Evolutionary conservation across 2,797 vertebrate genomes (phyloP), one percentile per base, ranked within the genome.

Genomic region (Falco cherrug): DNA sequence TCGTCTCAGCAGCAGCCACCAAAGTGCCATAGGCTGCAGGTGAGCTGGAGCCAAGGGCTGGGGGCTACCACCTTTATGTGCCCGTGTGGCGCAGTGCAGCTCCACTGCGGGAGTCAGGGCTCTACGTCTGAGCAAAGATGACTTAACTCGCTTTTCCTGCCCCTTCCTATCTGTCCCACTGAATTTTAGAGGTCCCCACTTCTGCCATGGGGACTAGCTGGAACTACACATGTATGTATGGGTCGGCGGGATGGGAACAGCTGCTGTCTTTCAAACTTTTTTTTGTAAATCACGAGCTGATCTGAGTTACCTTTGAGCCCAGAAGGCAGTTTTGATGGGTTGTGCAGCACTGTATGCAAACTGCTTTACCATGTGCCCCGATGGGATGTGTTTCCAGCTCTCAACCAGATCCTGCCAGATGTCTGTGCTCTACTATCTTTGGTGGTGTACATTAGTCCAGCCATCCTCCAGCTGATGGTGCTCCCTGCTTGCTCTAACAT

Each of bases 221-320:
- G 33, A 29, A 10, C 54, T 15, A 21, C 17, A 20, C 18, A 61
- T 22, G 5, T 5, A 1, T 19, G 10, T 24, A 2, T 47, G 39
- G 17, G 24, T 61, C 57, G 78, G 53, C 2, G 2, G 35, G 15
- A 16, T 19, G 10, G 50, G 28, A 77, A n/a, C 37, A 57, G 18
- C 51, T 31, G 18, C 31, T 77, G 37, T n/a, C 41, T 48, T 43
- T 51, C n/a, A 59, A 61, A 17, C 18, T 57, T 56, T 48, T 53
- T 10, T 53, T 67, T 0, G 0, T 54, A 43, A 54, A 54, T 41
- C 35, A 11, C 13, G 31, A 69, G 7, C n/a, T 6, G 10, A 47
- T 21, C 1, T 0, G 8, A 37, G 10, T 31, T 48, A 12, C 57
- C 29, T 61, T 25, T 68, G 41, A 35, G 48, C 43, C 24, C 63